Percentiles rank a stretch among this genome's conserved stretches.
Evolutionary conservation across 1,140 invertebrate species (phyloP).

Genomic region (Andricus grossulariae): DNA sequence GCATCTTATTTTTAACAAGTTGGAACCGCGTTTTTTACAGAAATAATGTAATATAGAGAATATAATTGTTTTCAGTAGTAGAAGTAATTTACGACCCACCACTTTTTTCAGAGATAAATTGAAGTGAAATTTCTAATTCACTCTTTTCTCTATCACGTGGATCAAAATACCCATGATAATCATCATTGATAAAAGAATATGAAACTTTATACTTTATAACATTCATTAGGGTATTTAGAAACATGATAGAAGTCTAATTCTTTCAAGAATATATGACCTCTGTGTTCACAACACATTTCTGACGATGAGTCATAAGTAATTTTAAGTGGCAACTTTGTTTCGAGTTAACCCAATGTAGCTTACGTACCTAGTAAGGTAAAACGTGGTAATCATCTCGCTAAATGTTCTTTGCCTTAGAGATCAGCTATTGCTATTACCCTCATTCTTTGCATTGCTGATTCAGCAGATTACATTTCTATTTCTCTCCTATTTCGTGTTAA

Average conservation of each 20-base stretch:
- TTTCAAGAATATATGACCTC: background rate
- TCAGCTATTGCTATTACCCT: background rate
- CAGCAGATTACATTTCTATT: background rate
- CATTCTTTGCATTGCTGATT: background rate
- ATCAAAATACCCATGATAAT: too few relatives aligned
- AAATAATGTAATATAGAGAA: background rate
- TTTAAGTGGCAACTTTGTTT: constrained; percentile 6
- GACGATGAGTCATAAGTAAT: background rate
- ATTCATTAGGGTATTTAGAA: too few relatives aligned
- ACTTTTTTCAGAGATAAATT: too few relatives aligned
- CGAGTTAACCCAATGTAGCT: background rate
- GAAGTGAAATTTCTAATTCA: too few relatives aligned
- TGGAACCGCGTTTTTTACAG: background rate
- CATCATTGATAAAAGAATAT: too few relatives aligned
- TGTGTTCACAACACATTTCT: constrained; percentile 8
- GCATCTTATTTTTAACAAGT: background rate
- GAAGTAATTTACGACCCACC: background rate
- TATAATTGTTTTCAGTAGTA: background rate
- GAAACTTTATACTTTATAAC: too few relatives aligned
- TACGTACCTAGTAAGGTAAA: constrained; percentile 8
- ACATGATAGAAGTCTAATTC: background rate
- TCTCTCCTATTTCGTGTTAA: background rate
- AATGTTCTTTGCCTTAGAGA: background rate
- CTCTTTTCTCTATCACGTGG: too few relatives aligned
- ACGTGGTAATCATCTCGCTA: constrained; percentile 15